Conservation (phyloP, 2,113 vertebrate species). For the Serilophus lunatus region DNA sequence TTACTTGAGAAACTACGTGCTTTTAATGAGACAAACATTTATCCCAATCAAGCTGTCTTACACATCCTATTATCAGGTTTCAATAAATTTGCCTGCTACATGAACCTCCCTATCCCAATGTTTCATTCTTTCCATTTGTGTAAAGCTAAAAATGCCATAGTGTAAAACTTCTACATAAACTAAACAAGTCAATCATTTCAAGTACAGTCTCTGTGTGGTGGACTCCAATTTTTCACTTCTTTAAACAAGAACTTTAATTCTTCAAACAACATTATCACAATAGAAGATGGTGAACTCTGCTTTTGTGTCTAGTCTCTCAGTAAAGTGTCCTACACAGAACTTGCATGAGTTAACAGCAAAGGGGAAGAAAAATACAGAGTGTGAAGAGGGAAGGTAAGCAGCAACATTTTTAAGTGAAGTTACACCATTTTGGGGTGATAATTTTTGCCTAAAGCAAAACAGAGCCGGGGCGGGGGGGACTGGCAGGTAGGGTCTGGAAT, state of each 20-base stretch:
- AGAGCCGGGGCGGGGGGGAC: fast-evolving
- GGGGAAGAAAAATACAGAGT: neutral
- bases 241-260: too few relatives aligned
- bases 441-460: too few relatives aligned
- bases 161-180: neutral
- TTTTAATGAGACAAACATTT: neutral
- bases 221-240: neutral
- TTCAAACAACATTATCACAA: neutral
- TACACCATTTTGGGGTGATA: too few relatives aligned
- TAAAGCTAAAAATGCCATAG: neutral
- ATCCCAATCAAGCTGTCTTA: neutral
- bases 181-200: neutral
- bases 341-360: neutral
- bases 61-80: neutral
- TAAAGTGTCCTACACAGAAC: neutral
- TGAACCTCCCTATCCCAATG: neutral
- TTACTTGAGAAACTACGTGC: neutral
- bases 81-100: neutral
- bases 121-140: neutral
- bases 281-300: neutral
- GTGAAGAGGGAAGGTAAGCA: neutral
- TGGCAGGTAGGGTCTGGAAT: neutral
- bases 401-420: neutral
- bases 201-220: neutral
- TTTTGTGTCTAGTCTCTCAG: neutral